phyloP scores from a whole-genome alignment of 2,888 invertebrate genomes.

The Nemoura dubitans region DNA sequence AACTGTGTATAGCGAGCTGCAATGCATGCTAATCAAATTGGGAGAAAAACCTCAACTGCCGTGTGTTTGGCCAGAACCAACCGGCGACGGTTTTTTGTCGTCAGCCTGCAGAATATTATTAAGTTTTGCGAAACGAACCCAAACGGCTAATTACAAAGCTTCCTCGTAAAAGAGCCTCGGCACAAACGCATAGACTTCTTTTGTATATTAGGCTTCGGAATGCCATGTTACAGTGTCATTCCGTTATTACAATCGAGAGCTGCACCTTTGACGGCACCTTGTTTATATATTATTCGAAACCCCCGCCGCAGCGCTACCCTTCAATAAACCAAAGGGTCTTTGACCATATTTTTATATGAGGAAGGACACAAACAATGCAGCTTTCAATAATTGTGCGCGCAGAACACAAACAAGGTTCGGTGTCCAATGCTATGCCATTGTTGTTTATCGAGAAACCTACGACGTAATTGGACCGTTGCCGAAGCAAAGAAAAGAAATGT shows the following conservation, averaged over 20 bases:
- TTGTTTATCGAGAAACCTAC: neutral
- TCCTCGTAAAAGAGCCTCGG: constrained; percentile 8
- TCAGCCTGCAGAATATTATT: neutral
- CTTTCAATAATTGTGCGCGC: too few relatives aligned
- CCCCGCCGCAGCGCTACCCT: neutral
- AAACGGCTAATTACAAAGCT: neutral
- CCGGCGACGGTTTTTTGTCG: neutral
- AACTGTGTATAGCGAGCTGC: neutral
- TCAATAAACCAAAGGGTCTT: neutral
- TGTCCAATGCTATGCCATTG: neutral
- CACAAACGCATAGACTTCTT: neutral
- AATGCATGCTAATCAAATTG: neutral
- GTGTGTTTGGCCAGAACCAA: neutral
- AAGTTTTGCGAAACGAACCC: neutral
- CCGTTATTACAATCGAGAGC: neutral
- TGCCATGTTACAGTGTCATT: neutral
- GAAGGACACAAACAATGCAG: neutral
- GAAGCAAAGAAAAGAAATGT: neutral
- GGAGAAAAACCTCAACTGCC: neutral
- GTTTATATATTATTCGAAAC: too few relatives aligned
- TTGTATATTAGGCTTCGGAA: neutral
- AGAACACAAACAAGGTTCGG: too few relatives aligned
- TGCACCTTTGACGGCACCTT: neutral
- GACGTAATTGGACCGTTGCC: neutral
- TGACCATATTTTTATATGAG: neutral